phyloP scores from a whole-genome alignment of 2,797 vertebrate genomes.

The Schizopygopsis pylzovi region DNA sequence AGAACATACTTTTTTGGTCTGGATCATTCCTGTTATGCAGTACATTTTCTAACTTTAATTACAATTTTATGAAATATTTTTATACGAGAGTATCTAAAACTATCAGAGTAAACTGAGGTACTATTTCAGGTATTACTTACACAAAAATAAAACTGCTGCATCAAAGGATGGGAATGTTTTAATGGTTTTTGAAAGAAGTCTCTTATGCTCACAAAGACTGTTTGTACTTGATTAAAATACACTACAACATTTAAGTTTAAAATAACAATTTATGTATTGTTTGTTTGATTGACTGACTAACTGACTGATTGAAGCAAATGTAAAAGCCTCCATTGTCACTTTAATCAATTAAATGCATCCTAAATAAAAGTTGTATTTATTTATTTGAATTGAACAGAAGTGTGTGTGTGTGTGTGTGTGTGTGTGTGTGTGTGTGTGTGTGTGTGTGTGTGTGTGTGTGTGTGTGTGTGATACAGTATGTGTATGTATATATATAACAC shows the following conservation, averaged over 20 bases:
- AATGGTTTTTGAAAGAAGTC: background rate
- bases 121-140: background rate
- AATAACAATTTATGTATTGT: background rate
- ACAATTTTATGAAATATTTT: background rate
- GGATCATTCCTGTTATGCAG: background rate
- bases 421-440: too few species aligned
- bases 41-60: background rate
- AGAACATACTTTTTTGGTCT: constrained; percentile 6
- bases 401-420: background rate
- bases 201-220: background rate
- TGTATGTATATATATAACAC: too few species aligned
- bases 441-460: too few species aligned
- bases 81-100: background rate
- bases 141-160: background rate
- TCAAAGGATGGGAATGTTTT: background rate
- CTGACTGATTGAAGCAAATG: background rate
- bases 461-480: too few species aligned
- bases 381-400: background rate
- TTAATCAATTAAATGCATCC: background rate
- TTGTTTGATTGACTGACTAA: too few species aligned
- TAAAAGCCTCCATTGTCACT: background rate
- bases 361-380: background rate
- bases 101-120: background rate
- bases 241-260: background rate
- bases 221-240: background rate